Base-by-base conservation (phyloP, 1,140 invertebrate genomes). In the Drosophila novamexicana region DNA sequence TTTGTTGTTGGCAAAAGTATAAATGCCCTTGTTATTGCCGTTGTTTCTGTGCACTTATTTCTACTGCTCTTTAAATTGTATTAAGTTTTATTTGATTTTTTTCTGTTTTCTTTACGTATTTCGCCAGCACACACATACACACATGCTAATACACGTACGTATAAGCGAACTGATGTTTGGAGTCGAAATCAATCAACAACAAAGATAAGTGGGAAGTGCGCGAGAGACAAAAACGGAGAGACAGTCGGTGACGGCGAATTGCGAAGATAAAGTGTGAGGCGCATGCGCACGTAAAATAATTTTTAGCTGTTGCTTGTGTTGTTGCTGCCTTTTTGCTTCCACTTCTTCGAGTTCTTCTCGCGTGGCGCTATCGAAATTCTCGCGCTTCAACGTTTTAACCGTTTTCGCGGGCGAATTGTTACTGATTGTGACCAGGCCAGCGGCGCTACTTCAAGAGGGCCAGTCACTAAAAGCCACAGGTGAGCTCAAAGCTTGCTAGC, bases 401-500 rank as follows among this genome's bases (percentile, higher is more conserved):
- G 82, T 85, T 86, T 88, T 88, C 78, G 76, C 83, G 83, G 84
- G 72, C 53, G 76, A 86, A 82, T 82, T 59, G 79, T 79, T 75
- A 86, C 82, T 83, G 78, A 80, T 76, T 76, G 66, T 71, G 50
- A 56, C 50, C 65, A 16, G 52, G 61, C 57, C 40, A 63, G 66
- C 72, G 81, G 70, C 72, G 63, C 72, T 61, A 70, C 50, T 50
- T 56, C 40, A 50, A 64, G 62, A 59, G 53, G 49, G 70, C 56
- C 61, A 70, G 49, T 64, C 68, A 40, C 61, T 52, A 70, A 49
- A 69, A 58, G 56, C 63, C 67, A 61, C 66, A 75, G 75, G 61
- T 69, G 61, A 77, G 72, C 59, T 69, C 36, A 42, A 56, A 73
- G 57, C 71, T 61, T n/a, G 53, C 32, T 74, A 68, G 71, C 18